A percentile compares a stretch with the other conserved stretches of the same genome.
phyloP scores from a whole-genome alignment of 53 echinoderm and acorn worm genomes.

The Echinometra lucunter region DNA sequence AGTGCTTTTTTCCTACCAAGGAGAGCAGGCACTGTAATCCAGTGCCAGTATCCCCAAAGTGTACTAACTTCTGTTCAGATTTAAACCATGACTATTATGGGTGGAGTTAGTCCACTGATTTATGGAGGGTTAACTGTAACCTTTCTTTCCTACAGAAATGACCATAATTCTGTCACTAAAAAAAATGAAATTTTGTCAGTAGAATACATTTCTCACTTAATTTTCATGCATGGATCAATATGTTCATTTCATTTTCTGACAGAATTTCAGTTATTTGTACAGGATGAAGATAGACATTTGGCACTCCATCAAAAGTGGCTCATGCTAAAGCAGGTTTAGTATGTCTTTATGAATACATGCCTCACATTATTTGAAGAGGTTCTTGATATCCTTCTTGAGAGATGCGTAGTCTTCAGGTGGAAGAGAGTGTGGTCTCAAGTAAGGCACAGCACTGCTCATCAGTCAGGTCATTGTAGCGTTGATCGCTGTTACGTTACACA shows the following conservation, averaged over 20 bases:
- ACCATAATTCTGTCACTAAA: background rate
- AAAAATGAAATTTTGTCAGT: no score
- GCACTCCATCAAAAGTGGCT: background rate
- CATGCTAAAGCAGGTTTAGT: background rate
- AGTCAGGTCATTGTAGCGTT: slow-evolving; percentile 26
- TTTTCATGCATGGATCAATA: no score
- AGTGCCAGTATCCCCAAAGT: no score
- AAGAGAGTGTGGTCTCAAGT: slow-evolving; percentile 14
- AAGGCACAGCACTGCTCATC: slow-evolving; percentile 37
- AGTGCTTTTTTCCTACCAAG: no score
- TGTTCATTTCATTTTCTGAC: background rate
- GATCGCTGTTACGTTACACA: background rate
- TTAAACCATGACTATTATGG: background rate
- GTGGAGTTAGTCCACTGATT: background rate
- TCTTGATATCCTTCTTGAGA: slow-evolving; percentile 51
- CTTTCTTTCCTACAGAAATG: background rate
- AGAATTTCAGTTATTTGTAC: background rate
- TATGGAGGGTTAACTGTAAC: background rate
- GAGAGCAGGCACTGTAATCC: no score
- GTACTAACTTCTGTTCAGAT: background rate
- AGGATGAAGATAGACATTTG: background rate
- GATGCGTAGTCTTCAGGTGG: background rate
- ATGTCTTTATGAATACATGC: background rate
- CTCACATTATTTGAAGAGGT: background rate
- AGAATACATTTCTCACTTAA: no score